Conservation (phyloP, 2,797 vertebrate genomes). For the Pseudochromis fuscus region DNA sequence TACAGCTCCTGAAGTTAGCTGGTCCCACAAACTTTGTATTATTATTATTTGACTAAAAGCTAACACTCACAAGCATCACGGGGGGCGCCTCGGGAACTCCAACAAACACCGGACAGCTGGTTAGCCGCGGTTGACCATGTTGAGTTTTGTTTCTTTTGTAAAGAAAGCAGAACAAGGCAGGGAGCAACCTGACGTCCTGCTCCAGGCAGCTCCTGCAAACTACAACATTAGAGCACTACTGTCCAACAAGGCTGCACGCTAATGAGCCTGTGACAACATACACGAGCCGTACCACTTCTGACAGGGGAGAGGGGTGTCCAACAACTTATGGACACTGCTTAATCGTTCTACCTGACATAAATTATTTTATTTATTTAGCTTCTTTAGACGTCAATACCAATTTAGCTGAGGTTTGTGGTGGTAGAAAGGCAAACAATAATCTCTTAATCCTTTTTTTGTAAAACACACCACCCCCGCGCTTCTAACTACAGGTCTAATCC, state of each 20-base stretch:
- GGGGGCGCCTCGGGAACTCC: slow-evolving; percentile 44
- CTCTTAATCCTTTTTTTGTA: background rate
- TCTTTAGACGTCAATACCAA: rapidly evolving
- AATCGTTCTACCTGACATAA: rapidly evolving
- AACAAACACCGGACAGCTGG: slow-evolving; percentile 24
- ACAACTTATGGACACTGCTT: background rate
- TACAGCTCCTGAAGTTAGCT: slow-evolving; percentile 22
- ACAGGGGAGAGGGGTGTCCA: background rate
- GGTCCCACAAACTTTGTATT: slow-evolving; percentile 29
- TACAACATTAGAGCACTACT: slow-evolving; percentile 69
- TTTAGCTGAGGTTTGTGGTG: rapidly evolving
- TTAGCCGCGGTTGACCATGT: slow-evolving; percentile 63
- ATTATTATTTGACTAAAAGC: slow-evolving; percentile 12
- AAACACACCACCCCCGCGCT: background rate
- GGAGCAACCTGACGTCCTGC: slow-evolving; percentile 51
- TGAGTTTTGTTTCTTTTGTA: slow-evolving; percentile 30
- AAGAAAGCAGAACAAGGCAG: slow-evolving; percentile 24
- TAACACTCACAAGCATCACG: slow-evolving; percentile 76
- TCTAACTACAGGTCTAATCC: slow-evolving; percentile 43
- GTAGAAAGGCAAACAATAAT: background rate
- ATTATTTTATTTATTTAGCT: rapidly evolving
- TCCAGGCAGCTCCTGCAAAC: slow-evolving; percentile 53
- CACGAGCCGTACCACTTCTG: slow-evolving; percentile 52
- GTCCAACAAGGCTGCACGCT: slow-evolving; percentile 69
- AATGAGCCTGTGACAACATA: slow-evolving; percentile 74